phyloP scores from a whole-genome alignment of 2,113 vertebrate genomes.

The Notechis scutatus region DNA sequence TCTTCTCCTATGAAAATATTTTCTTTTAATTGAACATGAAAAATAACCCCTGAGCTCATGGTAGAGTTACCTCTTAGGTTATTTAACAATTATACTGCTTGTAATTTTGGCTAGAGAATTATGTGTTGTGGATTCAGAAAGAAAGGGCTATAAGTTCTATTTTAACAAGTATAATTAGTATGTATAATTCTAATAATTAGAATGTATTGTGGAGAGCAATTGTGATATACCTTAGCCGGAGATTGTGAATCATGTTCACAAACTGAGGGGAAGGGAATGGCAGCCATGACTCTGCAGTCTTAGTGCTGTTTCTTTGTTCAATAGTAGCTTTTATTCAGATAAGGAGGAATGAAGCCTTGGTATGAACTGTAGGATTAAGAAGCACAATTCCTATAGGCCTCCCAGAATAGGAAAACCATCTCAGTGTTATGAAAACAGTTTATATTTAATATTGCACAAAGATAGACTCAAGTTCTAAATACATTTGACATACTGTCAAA shows the following conservation, averaged over 20 bases:
- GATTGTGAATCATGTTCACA: accelerated
- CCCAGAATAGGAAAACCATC: neutral
- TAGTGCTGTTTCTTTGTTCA: neutral
- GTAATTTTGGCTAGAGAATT: neutral
- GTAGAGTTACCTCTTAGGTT: neutral
- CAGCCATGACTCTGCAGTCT: neutral
- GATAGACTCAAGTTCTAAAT: conserved; percentile 30
- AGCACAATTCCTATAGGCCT: neutral
- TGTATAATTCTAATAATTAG: no score
- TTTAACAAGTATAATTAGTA: neutral
- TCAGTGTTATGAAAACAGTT: conserved; percentile 17
- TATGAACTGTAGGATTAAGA: conserved; percentile 26
- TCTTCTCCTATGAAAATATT: neutral
- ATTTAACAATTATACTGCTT: neutral
- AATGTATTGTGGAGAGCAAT: accelerated
- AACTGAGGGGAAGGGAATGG: accelerated
- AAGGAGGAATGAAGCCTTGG: conserved; percentile 5
- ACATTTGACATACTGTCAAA: conserved; percentile 54
- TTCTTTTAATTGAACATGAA: neutral
- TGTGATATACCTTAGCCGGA: neutral
- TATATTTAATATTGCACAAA: conserved; percentile 44
- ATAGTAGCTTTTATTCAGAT: neutral
- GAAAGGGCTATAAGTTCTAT: neutral
- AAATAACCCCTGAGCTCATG: neutral
- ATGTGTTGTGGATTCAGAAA: accelerated